Percentiles rank a stretch among this genome's conserved stretches.
phyloP scores from a whole-genome alignment of 2,888 invertebrate species.

The Dione juno region DNA sequence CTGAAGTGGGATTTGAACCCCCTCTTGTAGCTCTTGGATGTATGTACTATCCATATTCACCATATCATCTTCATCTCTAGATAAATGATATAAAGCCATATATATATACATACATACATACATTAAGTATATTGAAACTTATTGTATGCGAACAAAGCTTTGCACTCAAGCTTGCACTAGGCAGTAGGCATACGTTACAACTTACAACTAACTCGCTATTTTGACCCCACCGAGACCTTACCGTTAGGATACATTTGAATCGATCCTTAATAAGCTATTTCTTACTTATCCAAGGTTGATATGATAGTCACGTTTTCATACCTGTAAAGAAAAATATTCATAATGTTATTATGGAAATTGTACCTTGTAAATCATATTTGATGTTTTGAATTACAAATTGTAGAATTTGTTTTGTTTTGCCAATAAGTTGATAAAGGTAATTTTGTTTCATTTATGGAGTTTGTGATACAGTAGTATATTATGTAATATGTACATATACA shows the following conservation, averaged over 20 bases:
- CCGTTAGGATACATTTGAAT: slow-evolving; percentile 28
- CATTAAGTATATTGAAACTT: slow-evolving; percentile 6
- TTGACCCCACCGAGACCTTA: slow-evolving; percentile 20
- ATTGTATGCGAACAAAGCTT: slow-evolving; percentile 22
- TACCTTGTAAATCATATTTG: background rate
- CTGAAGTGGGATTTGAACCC: background rate
- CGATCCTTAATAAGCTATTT: slow-evolving; percentile 25
- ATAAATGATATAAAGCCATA: background rate
- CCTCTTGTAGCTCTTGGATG: background rate
- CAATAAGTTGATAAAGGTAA: background rate
- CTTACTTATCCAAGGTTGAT: slow-evolving; percentile 12
- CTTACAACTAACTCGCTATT: slow-evolving; percentile 19
- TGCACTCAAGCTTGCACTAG: slow-evolving; percentile 24
- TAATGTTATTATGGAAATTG: slow-evolving; percentile 17
- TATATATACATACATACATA: background rate
- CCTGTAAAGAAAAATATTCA: slow-evolving; percentile 28
- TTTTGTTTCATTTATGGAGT: background rate
- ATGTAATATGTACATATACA: too few relatives aligned
- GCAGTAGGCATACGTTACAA: background rate
- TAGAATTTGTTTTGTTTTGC: background rate
- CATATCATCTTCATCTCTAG: background rate
- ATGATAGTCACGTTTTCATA: slow-evolving; percentile 26
- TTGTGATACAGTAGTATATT: background rate
- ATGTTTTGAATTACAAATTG: slow-evolving; percentile 17
- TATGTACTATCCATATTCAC: too few relatives aligned